Conservation (phyloP, 2,888 invertebrate genomes). For the Agonopterix heracliana region DNA sequence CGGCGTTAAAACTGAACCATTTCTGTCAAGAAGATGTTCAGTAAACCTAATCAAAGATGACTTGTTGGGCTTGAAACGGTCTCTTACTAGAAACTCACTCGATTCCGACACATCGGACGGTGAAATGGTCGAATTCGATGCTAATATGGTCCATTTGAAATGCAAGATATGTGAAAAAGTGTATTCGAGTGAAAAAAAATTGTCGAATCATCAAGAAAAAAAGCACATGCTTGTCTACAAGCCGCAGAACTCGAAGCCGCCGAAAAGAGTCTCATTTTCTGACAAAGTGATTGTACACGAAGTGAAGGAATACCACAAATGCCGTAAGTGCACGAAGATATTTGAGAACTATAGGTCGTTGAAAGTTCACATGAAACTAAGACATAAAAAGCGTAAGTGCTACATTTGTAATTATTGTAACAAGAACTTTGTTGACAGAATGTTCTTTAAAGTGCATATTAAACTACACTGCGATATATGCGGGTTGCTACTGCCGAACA, state of each 20-base stretch:
- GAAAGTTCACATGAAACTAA: conserved; percentile 42
- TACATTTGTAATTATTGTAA: conserved; percentile 63
- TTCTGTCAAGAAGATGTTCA: conserved; percentile 25
- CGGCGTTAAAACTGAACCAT: conserved; percentile 2
- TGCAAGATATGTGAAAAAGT: conserved; percentile 56
- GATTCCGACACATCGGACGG: conserved; percentile 22
- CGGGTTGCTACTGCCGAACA: conserved; percentile 32
- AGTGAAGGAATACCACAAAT: conserved; percentile 53
- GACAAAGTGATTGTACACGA: conserved; percentile 58
- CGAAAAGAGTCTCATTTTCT: conserved; percentile 58
- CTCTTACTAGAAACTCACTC: conserved; percentile 14
- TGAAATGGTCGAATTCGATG: background rate
- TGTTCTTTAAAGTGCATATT: conserved; percentile 61
- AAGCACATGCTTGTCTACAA: conserved; percentile 52
- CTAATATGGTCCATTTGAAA: conserved; percentile 28
- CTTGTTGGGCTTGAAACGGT: conserved; percentile 28
- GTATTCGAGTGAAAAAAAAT: conserved; percentile 43
- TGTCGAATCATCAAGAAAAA: conserved; percentile 47
- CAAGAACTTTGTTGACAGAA: conserved; percentile 53
- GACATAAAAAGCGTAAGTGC: conserved; percentile 58
- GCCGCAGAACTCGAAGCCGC: conserved; percentile 29
- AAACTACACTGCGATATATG: conserved; percentile 59
- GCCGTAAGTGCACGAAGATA: conserved; percentile 56
- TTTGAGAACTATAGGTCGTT: conserved; percentile 45
- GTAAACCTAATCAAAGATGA: conserved; percentile 39